Base-by-base conservation (phyloP, 1,140 invertebrate species). In the Heliconius nattereri region DNA sequence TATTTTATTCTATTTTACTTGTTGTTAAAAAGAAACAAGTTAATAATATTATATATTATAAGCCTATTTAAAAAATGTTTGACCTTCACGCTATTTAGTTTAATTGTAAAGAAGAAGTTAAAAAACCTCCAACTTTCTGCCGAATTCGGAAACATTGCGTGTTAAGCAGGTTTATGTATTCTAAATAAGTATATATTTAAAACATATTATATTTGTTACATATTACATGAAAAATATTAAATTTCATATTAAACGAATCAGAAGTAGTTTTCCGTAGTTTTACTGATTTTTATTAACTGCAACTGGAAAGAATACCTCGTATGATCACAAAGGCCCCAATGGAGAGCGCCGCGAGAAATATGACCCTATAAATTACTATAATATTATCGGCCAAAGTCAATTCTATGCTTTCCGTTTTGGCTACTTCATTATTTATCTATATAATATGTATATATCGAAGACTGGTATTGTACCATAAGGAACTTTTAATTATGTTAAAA, bases 311-410 rank as follows among this genome's bases (percentile, higher is more conserved):
- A 49, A 57, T 80, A 75, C 78, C 70, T 72, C 71, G 29, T 71
- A 72, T 80, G 79, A 76, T 76, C 87, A 87, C 84, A 83, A 85
- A 85, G 81, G 83, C 85, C 84, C 84, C 83, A 82, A 75, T 76
- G 82, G 84, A 80, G 78, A 78, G 78, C 40, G 83, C 75, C 85
- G 73, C 75, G 83, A 86, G 86, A 90, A 87, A 90, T 90, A 88
- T 87, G 78, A 82, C 45, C 76, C 84, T 76, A 90, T 90, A 90
- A 88, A 90, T 90, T 87, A 86, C 83, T 84, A 75, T 82, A 87
- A 66, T 66, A 66, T 90, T 90, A 88, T 90, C 87, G 84, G 84
- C 80, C 78, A 84, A 78, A 82, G 78, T 84, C 86, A 83, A 84
- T 85, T 85, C 82, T 79, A 66, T 80, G 60, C 78, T 66, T 60